A percentile compares a stretch with the other conserved stretches of the same genome.
Evolutionary conservation across 2,113 vertebrate genomes (phyloP).

Genomic region (Orientallactaga bullata): DNA sequence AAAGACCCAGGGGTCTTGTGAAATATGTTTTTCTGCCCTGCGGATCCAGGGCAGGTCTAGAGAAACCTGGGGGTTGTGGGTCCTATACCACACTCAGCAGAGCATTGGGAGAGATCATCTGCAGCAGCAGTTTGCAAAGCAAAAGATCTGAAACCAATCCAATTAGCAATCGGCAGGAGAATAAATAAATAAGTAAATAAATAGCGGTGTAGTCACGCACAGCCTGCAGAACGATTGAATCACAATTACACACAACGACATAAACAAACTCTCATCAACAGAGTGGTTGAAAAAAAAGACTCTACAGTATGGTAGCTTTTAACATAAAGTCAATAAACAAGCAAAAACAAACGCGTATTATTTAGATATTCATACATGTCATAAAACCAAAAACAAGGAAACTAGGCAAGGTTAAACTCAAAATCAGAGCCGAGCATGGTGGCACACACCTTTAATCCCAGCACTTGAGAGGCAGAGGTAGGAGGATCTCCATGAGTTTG

Average conservation of each 20-base stretch:
- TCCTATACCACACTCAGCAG: neutral
- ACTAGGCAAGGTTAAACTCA: conserved; percentile 14
- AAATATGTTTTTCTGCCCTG: conserved; percentile 4
- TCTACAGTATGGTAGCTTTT: conserved; percentile 14
- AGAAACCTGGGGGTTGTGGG: neutral
- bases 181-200: conserved; percentile 34
- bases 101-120: neutral
- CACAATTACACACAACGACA: neutral
- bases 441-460: too few species aligned
- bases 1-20: neutral
- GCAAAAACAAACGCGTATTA: neutral
- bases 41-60: neutral
- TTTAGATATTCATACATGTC: neutral
- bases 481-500: too few species aligned
- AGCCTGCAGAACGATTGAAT: neutral
- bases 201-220: neutral
- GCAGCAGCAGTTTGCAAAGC: neutral
- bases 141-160: conserved; percentile 36
- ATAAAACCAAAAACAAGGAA: conserved; percentile 29
- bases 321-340: conserved; percentile 1
- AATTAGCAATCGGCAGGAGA: conserved; percentile 31
- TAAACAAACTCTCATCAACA: neutral
- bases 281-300: neutral
- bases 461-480: too few species aligned
- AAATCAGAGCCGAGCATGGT: neutral